These are phyloP conservation scores for Lordiphosa clarofinis DNA, from an alignment of 1,140 invertebrate genomes.

Conservation along the genomic window DNA sequence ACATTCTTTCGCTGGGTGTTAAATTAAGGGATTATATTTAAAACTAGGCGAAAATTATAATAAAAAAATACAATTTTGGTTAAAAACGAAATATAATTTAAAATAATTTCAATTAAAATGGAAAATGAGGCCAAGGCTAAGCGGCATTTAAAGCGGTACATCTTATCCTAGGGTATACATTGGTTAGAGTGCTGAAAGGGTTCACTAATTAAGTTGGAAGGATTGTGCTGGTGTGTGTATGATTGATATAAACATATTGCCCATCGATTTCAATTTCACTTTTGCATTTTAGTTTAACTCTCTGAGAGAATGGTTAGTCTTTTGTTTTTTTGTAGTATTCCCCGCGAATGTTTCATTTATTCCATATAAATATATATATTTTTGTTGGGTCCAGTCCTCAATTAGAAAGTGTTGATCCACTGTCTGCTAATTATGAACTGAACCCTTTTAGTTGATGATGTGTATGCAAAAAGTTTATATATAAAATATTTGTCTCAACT, in stretches of 20 bases:
- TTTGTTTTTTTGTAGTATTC: slow-evolving; percentile 27
- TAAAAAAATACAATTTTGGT: slow-evolving; percentile 31
- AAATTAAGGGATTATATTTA: slow-evolving; percentile 18
- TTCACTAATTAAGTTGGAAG: slow-evolving; percentile 27
- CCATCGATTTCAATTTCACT: slow-evolving; percentile 34
- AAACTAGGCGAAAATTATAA: slow-evolving; percentile 54
- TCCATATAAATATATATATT: slow-evolving; percentile 43
- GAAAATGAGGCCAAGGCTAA: slow-evolving; percentile 56
- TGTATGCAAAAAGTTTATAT: slow-evolving; percentile 60
- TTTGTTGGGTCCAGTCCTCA: too few species aligned
- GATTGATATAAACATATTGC: slow-evolving; percentile 27
- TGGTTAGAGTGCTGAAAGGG: slow-evolving; percentile 25
- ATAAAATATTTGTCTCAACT: slow-evolving; percentile 67
- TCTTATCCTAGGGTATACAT: slow-evolving; percentile 17
- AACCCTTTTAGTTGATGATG: slow-evolving; percentile 11
- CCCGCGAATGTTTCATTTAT: too few species aligned
- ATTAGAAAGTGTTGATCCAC: too few species aligned
- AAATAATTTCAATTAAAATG: slow-evolving; percentile 12
- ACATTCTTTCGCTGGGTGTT: background rate
- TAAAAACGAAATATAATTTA: slow-evolving; percentile 28
- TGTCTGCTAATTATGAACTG: background rate
- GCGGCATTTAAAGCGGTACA: slow-evolving; percentile 52
- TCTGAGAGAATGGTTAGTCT: slow-evolving; percentile 72
- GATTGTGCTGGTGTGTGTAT: slow-evolving; percentile 34
- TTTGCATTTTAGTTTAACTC: slow-evolving; percentile 33